A percentile compares a stretch with the other conserved stretches of the same genome.
These are phyloP conservation scores for Oikopleura dioica DNA, from an alignment of 23 tunicate species.

Conservation along the genomic window DNA sequence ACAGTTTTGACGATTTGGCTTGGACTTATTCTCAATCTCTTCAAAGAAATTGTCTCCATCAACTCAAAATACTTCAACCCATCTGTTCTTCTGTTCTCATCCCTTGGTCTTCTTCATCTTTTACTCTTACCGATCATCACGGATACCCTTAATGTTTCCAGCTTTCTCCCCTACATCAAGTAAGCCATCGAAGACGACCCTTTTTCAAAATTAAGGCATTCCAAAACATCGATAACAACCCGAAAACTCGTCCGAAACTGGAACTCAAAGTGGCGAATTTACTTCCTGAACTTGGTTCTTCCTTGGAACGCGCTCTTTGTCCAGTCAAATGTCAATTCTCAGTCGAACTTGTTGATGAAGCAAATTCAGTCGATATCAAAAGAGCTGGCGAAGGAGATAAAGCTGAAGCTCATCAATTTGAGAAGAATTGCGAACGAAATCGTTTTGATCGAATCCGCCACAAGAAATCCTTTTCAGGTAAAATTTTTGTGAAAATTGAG, in stretches of 20 bases:
- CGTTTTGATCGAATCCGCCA: neutral
- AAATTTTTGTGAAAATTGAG: no score
- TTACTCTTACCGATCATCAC: neutral
- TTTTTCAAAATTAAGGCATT: no score
- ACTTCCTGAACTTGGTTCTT: neutral
- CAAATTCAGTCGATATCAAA: neutral
- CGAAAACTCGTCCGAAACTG: neutral
- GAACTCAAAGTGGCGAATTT: neutral
- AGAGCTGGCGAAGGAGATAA: neutral
- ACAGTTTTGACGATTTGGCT: no score
- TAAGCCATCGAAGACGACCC: no score
- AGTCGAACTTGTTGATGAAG: neutral
- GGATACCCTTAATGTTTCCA: neutral
- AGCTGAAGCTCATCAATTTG: neutral
- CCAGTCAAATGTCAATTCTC: neutral
- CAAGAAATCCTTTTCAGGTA: conserved; percentile 3
- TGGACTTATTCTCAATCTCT: no score
- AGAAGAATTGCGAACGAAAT: neutral
- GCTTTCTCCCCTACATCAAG: no score
- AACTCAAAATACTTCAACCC: no score
- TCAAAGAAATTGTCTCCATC: no score
- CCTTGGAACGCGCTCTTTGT: conserved; percentile 5
- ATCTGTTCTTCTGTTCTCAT: no score
- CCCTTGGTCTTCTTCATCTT: neutral
- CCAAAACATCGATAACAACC: neutral